phyloP scores from a whole-genome alignment of 2,888 invertebrate genomes.

The Gerris lacustris region DNA sequence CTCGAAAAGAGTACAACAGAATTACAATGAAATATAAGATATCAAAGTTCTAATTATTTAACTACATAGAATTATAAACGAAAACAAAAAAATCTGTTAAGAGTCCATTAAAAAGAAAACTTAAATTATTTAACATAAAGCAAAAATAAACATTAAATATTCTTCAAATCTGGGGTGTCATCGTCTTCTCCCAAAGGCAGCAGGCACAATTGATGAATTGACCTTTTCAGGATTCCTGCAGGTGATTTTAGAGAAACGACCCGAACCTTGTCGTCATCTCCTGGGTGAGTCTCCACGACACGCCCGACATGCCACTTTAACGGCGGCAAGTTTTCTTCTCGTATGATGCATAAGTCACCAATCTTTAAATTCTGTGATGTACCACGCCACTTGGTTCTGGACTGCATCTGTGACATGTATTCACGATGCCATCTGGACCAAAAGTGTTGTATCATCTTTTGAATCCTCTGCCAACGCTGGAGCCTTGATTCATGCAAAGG shows the following conservation, averaged over 20 bases:
- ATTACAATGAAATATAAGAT: no score
- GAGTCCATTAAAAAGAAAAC: no score
- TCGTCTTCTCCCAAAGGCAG: no score
- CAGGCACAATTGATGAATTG: no score
- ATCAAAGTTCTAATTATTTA: no score
- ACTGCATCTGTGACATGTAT: conserved; percentile 3
- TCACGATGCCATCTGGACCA: conserved; percentile 15
- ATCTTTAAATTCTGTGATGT: not conserved
- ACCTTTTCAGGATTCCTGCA: no score
- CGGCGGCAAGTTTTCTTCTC: conserved; percentile 13
- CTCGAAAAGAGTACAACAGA: no score
- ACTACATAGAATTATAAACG: no score
- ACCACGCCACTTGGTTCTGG: conserved; percentile 14
- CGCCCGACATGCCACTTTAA: conserved; percentile 14
- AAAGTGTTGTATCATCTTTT: conserved; percentile 13
- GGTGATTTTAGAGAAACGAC: not conserved
- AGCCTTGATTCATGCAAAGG: conserved; percentile 4
- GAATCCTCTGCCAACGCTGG: conserved; percentile 13
- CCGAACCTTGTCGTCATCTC: not conserved
- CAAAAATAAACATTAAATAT: no score
- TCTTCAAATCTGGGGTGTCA: no score
- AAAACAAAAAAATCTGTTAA: no score
- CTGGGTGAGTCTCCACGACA: not conserved
- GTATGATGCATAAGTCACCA: conserved; percentile 10
- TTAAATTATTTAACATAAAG: no score